Evolutionary conservation across 2,888 invertebrate species (phyloP), one percentile per base, ranked within the genome.

Genomic region (Pterobdella sp.): DNA sequence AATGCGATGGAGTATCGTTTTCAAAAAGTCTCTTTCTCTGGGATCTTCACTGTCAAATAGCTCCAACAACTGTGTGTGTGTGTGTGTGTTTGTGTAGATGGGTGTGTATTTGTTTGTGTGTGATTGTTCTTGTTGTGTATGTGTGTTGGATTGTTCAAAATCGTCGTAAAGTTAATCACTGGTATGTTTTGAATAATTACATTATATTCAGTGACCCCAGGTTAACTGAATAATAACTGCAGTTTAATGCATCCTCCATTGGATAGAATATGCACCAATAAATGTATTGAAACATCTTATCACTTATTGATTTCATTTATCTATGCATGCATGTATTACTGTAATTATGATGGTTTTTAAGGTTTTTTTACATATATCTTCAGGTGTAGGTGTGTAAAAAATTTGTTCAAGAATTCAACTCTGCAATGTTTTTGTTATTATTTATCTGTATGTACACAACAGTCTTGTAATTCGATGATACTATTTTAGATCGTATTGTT

Each of bases 1-100:
- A 74, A 83, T 83, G 75, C 83, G 78, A 78, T 83, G 83, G 71
- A 83, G 78, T 68, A 83, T 81, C 63, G 83, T 83, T 77, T 83
- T 83, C 72, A 82, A 79, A 76, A 83, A 82, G 77, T 83, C 83
- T 74, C 83, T 77, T 75, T 83, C 83, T 68, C 95, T 77, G 86
- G 82, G 82, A 75, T 83, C 83, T 77, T 83, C 83, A 79, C 81
- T 82, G 67, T 74, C 70, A 49, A 74, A 74, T 66, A 74, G 66
- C 36, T 74, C 74, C 60, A 74, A 63, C 37, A 74, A 36, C 74
- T 74, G 64, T 10, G 22, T 56, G 60, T n/a, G 26, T 42, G 42
- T 42, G 42, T 42, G 42, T 42, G 42, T 42, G 42, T 18, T 7
- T 42, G 42, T 18, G 42, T 42, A 18, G 7, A 18, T 42, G 42